These are phyloP conservation scores for Camponotus vicinus DNA, from an alignment of 1,140 invertebrate species.

Conservation along the genomic window DNA sequence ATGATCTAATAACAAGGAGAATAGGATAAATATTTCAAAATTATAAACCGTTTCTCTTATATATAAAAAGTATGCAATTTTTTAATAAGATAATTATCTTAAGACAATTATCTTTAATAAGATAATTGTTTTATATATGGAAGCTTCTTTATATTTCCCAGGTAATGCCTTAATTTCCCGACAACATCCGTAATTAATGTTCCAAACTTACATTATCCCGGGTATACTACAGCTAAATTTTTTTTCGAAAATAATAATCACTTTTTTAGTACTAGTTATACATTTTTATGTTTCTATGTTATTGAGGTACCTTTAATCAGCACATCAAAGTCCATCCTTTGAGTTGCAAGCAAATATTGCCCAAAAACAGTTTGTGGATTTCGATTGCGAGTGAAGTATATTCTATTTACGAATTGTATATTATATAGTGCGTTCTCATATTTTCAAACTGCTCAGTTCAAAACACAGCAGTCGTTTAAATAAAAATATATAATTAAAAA, in stretches of 20 bases:
- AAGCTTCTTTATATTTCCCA: neutral
- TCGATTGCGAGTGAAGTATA: neutral
- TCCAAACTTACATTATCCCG: conserved; percentile 29
- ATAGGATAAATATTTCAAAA: neutral
- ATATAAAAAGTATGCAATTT: neutral
- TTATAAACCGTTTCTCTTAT: neutral
- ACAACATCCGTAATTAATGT: conserved; percentile 57
- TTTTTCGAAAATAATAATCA: conserved; percentile 43
- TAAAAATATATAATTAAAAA: neutral
- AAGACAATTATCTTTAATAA: neutral
- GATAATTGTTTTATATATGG: neutral
- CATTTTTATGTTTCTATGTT: conserved; percentile 7
- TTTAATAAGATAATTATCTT: conserved; percentile 8
- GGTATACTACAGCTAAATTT: neutral
- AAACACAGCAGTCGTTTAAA: neutral
- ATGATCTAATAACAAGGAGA: neutral
- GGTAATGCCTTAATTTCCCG: conserved; percentile 14
- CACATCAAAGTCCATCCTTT: conserved; percentile 21
- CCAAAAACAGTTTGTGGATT: conserved; percentile 22
- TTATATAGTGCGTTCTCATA: neutral
- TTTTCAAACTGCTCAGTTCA: neutral
- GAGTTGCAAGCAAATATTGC: conserved; percentile 34
- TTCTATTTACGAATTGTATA: neutral
- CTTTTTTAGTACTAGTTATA: neutral
- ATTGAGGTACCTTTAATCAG: conserved; percentile 15